Evolutionary conservation across 2,888 invertebrate genomes (phyloP), one percentile per base, ranked within the genome.

Genomic region (Nowickia ferox): DNA sequence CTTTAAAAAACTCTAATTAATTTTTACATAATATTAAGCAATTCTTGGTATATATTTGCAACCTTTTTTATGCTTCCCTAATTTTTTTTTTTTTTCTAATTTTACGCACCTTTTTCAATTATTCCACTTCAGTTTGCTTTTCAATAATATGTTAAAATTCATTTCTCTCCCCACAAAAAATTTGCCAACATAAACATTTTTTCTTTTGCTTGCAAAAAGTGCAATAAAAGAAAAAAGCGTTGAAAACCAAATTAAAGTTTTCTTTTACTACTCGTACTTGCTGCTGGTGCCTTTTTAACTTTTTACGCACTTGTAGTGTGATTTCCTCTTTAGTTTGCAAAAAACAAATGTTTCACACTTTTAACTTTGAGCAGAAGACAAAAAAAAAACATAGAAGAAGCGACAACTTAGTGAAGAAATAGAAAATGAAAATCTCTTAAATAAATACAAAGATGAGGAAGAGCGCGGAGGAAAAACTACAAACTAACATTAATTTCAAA

Each of bases 401-500:
- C n/a, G 5, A 22, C n/a, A 80, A 53, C 51, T 30, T 19, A 59
- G 13, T 42, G 1, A 61, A 79, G 19, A 53, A 53, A 10, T 19
- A 15, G 3, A 9, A 46, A 66, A 38, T 44, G 22, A 19, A 10
- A 53, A 75, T 68, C 42, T 59, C 74, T 61, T 75, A 75, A 68
- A 53, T 22, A 75, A 75, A 75, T 68, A 68, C 17, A 40, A 68
- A 75, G 40, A 9, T 6, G 42, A 13, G 19, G 19, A 6, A 57
- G 19, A 42, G 6, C 15, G 11, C 1, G 40, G 57, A 11, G 38
- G 17, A 17, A 63, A 76, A 71, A 59, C 13, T 63, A 17, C 68
- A 80, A 82, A 83, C 59, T 38, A 77, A 84, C 84, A 87, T 86
- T 86, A 86, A 86, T 87, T 86, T 86, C 74, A 81, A 87, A 87